Conservation (phyloP, 2,888 invertebrate species). For the Lochmaea capreae region DNA sequence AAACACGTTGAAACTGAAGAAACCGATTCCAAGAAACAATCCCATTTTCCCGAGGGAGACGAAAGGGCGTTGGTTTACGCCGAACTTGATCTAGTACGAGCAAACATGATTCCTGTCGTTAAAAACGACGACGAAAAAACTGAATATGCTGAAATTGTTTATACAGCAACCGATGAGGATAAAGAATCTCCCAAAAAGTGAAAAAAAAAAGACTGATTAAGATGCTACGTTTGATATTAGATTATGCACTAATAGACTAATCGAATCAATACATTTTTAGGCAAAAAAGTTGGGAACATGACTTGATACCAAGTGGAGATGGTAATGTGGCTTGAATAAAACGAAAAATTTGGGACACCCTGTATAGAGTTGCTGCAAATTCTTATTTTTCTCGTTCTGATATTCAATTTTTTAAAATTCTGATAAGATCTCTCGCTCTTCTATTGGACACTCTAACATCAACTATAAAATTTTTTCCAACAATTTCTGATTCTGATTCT, state of each 20-base stretch:
- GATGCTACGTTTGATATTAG: background rate
- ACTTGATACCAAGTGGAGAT: too few relatives aligned
- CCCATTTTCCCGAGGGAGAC: conserved; percentile 37
- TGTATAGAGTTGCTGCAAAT: background rate
- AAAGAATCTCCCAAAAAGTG: conserved; percentile 37
- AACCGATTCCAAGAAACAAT: conserved; percentile 31
- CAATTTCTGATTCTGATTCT: too few relatives aligned
- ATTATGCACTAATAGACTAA: background rate
- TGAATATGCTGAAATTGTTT: conserved; percentile 86
- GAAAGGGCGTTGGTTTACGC: conserved; percentile 75
- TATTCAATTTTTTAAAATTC: too few relatives aligned
- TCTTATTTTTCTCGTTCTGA: too few relatives aligned
- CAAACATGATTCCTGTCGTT: conserved; percentile 62
- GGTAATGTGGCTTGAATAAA: too few relatives aligned
- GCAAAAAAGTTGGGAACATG: too few relatives aligned
- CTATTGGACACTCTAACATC: too few relatives aligned
- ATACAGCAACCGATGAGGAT: conserved; percentile 65
- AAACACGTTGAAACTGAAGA: conserved; percentile 29
- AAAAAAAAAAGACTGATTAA: conserved; percentile 18
- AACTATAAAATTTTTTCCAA: too few relatives aligned
- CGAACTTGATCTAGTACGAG: conserved; percentile 73
- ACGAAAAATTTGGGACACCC: background rate
- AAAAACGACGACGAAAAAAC: conserved; percentile 72
- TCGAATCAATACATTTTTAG: too few relatives aligned
- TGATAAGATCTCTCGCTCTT: too few relatives aligned